Conservation (phyloP, 1,140 invertebrate genomes). For the Musca domestica region DNA sequence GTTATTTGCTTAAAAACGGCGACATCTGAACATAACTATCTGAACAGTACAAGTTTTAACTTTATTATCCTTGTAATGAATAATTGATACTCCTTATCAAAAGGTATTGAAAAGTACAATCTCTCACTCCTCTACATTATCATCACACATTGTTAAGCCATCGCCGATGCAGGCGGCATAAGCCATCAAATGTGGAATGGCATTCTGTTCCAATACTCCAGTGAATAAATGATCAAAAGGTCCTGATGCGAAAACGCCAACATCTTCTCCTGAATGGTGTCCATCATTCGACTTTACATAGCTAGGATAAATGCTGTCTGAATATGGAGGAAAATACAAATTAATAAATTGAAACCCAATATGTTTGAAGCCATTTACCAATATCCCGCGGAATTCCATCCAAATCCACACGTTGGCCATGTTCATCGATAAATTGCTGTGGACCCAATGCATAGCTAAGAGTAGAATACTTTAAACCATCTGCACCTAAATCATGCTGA, state of each 20-base stretch:
- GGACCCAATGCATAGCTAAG: conserved; percentile 67
- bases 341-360: neutral
- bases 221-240: conserved; percentile 72
- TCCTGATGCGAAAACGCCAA: conserved; percentile 61
- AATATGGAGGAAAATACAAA: neutral
- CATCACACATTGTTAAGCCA: conserved; percentile 39
- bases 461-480: conserved; percentile 61
- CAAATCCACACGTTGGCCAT: conserved; percentile 35
- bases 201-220: conserved; percentile 74
- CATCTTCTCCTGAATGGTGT: conserved; percentile 70
- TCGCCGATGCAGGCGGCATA: conserved; percentile 62
- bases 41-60: too few species aligned
- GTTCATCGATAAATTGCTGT: conserved; percentile 54
- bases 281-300: conserved; percentile 54
- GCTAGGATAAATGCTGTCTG: conserved; percentile 54
- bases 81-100: too few species aligned
- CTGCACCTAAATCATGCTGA: conserved; percentile 33
- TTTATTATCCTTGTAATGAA: too few species aligned
- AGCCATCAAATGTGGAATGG: conserved; percentile 72
- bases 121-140: too few species aligned
- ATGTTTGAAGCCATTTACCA: conserved; percentile 20
- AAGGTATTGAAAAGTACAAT: too few species aligned
- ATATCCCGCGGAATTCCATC: neutral
- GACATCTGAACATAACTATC: too few species aligned
- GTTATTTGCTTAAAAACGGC: too few species aligned